Evolutionary conservation across 2,797 vertebrate genomes (phyloP).

Genomic region (Cygnus olor): DNA sequence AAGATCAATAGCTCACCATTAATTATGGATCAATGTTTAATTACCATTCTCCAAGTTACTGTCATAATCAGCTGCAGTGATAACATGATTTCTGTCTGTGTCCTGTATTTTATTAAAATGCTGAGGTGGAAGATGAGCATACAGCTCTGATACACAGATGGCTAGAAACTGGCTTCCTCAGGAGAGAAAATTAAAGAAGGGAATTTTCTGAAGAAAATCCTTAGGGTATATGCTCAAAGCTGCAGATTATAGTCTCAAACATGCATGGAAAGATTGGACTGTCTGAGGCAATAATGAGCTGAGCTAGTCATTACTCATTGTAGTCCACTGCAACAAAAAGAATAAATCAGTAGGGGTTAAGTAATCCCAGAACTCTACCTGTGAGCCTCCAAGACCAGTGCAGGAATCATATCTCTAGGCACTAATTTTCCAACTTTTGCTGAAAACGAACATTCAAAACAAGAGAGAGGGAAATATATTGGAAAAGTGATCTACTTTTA

Average conservation of each 20-base stretch:
- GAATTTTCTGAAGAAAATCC: constrained; percentile 20
- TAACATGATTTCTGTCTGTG: neutral
- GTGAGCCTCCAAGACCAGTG: neutral
- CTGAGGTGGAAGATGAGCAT: neutral
- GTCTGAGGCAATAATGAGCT: neutral
- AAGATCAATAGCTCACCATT: neutral
- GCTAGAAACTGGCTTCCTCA: neutral
- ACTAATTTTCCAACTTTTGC: neutral
- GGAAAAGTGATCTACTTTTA: neutral
- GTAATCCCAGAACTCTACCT: neutral
- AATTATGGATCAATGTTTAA: constrained; percentile 37
- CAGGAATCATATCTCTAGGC: neutral
- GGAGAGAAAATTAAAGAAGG: neutral
- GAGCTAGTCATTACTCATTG: neutral
- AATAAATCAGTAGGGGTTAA: neutral
- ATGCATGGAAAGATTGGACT: neutral
- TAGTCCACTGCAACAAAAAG: neutral
- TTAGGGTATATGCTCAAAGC: neutral
- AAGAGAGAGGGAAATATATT: neutral
- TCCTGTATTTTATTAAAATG: neutral
- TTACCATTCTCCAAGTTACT: constrained; percentile 11
- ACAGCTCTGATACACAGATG: neutral
- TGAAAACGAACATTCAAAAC: neutral
- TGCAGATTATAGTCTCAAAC: neutral
- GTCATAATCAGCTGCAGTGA: neutral